Evolutionary conservation across 2,888 invertebrate genomes (phyloP).

Genomic region (Theretra japonica): DNA sequence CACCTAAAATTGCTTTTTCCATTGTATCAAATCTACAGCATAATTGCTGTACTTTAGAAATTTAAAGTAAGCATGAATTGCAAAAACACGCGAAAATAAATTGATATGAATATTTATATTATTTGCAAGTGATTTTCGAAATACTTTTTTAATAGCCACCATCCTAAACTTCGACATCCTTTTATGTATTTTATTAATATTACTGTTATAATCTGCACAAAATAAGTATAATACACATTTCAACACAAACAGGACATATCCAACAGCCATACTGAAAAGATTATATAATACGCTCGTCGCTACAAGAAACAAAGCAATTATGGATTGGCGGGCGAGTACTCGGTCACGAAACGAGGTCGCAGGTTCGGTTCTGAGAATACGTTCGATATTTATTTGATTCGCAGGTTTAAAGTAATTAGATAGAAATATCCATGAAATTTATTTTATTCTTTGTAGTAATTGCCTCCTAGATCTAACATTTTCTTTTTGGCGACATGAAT

Average conservation of each 20-base stretch:
- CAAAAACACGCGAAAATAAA: neutral
- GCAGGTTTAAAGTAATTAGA: neutral
- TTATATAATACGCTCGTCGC: conserved; percentile 17
- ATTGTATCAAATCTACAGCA: neutral
- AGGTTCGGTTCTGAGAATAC: conserved; percentile 1
- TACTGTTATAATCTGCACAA: neutral
- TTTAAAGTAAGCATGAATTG: neutral
- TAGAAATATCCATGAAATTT: no score
- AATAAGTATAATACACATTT: conserved; percentile 1
- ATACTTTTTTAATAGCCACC: neutral
- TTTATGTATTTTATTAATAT: neutral
- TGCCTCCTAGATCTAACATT: no score
- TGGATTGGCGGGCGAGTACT: neutral
- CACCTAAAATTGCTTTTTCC: neutral
- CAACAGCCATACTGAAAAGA: conserved; percentile 4
- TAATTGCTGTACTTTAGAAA: neutral
- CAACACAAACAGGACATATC: neutral
- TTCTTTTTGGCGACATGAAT: no score
- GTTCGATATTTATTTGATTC: neutral
- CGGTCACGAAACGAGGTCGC: neutral
- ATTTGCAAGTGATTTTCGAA: neutral
- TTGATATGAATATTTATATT: neutral
- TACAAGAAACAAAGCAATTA: conserved; percentile 5
- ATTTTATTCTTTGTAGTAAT: no score
- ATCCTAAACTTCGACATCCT: neutral